Evolutionary conservation across 2,797 vertebrate genomes (phyloP), one percentile per base, ranked within the genome.

Genomic region (Hemibagrus guttatus): DNA sequence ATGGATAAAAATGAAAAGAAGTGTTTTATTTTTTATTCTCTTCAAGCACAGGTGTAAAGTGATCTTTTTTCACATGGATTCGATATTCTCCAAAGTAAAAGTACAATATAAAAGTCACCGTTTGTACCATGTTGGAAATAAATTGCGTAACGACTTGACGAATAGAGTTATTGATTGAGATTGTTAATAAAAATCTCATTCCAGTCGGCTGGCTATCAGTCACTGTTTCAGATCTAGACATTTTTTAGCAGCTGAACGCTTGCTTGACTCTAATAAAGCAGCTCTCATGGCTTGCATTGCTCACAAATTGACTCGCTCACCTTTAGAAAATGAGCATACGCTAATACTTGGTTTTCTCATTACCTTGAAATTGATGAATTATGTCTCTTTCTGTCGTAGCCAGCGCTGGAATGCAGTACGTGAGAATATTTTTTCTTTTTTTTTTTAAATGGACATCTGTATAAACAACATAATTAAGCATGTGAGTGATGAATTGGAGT

Each of bases 391-490:
- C 63, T 64, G 84, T 91, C 87, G 80, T 90, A 93, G 92, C 91
- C 87, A 88, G 85, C 28, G 85, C 52, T 1, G 54, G 49, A 78
- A 78, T 31, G 91, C 91, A 85, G 91, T 90, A 89, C 91, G 89
- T 90, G 86, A 91, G 91, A 89, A 90, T 86, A 91, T 92, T 92
- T 92, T 46, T 16, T 49, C 49, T 16, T 7, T 17, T 75, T 78
- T 17, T 5, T 21, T 19, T 26, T 14, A 46, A 81, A 88, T 84
- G 91, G 92, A 95, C 93, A 95, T 95, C 93, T 95, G 93, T 94
- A 93, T 93, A 94, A 95, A 95, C 95, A 96, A 93, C 93, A 93
- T 93, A 95, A 96, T 96, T 95, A 94, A 93, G 93, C 92, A 79
- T 93, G 94, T 93, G 93, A 94, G 93, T 95, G 95, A 95, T 94